Evolutionary conservation across 2,888 invertebrate species (phyloP).

Genomic region (Heliothis peltigera): DNA sequence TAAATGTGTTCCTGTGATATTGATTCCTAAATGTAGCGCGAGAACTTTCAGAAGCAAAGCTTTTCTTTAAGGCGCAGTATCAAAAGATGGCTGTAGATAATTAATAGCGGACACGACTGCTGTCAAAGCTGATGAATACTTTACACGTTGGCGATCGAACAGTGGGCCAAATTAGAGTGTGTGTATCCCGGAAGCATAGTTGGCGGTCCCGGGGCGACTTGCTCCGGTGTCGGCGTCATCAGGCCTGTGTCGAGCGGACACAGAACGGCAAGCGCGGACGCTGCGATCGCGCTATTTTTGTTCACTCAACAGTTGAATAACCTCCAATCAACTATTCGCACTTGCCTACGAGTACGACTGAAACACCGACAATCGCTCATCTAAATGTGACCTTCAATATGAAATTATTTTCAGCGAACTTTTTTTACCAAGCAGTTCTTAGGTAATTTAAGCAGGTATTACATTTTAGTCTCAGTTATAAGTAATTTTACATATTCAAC

Average conservation of each 20-base stretch:
- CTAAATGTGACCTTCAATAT: conserved; percentile 58
- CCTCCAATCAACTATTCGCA: conserved; percentile 90
- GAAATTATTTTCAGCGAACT: conserved; percentile 8
- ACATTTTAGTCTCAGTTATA: conserved; percentile 7
- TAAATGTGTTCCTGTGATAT: conserved; percentile 15
- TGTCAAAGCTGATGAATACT: conserved; percentile 51
- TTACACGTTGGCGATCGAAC: conserved; percentile 62
- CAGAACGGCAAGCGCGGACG: conserved; percentile 74
- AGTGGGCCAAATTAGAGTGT: conserved; percentile 70
- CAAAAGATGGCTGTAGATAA: conserved; percentile 25
- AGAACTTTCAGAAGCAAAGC: conserved; percentile 9
- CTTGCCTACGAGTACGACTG: conserved; percentile 80
- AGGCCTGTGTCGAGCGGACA: conserved; percentile 65
- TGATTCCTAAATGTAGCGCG: conserved; percentile 14
- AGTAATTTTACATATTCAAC: neutral
- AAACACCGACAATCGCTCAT: conserved; percentile 67
- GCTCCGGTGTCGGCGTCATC: conserved; percentile 65
- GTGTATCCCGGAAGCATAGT: conserved; percentile 83
- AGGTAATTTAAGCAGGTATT: conserved; percentile 10
- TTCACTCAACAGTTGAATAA: conserved; percentile 88
- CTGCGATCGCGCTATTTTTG: conserved; percentile 86
- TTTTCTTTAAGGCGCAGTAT: conserved; percentile 33
- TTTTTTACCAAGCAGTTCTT: conserved; percentile 6
- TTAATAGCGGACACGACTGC: conserved; percentile 37
- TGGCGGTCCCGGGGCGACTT: conserved; percentile 68